Percentiles rank a stretch among this genome's conserved stretches.
These are phyloP conservation scores for Potamilus streckersoni DNA, from an alignment of 1,140 invertebrate species.

Conservation along the genomic window DNA sequence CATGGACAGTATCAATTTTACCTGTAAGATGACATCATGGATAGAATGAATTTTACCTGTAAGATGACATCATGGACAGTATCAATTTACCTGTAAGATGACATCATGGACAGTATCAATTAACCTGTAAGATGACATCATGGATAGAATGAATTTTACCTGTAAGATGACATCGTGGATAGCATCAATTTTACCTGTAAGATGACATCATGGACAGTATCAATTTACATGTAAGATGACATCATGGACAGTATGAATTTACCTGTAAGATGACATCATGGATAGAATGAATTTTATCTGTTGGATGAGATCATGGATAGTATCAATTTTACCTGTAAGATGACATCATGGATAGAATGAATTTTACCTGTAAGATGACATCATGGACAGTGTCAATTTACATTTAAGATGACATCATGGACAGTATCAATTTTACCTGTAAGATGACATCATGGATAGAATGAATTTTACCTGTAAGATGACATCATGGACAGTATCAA, in stretches of 20 bases:
- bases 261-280: conserved; percentile 77
- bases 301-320: neutral
- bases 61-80: no score
- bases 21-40: no score
- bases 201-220: neutral
- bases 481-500: conserved; percentile 78
- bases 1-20: no score
- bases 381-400: conserved; percentile 76
- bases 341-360: neutral
- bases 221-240: neutral
- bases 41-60: no score
- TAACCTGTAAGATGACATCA: no score
- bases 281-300: conserved; percentile 74
- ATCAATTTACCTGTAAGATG: no score
- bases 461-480: conserved; percentile 70
- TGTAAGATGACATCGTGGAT: no score
- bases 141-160: no score
- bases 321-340: neutral
- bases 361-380: conserved; percentile 73
- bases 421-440: neutral
- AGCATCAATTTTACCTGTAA: no score
- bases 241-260: conserved; percentile 24
- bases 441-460: neutral
- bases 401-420: conserved; percentile 45
- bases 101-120: no score